Evolutionary conservation across 1,140 invertebrate genomes (phyloP), one percentile per base, ranked within the genome.

Genomic region (Conus betulinus): DNA sequence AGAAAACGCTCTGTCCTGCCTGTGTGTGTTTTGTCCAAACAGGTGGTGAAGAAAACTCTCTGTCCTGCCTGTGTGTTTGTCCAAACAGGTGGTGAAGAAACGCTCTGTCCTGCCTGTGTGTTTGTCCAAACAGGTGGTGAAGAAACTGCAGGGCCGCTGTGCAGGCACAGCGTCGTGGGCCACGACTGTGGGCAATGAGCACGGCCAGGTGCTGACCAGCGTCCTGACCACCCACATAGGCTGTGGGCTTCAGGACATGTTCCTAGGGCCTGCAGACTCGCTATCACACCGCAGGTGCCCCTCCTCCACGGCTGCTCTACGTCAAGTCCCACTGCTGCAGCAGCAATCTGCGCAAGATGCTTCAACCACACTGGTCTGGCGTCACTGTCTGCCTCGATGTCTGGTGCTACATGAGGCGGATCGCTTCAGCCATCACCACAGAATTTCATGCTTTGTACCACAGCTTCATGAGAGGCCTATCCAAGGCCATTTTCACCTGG

Each of bases 381-480:
- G 11, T 27, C 90, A 17, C 20, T 78, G 2, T 93, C 25, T 76
- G 91, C 17, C 89, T 93, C 4, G 92, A 93, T 78, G 84, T 93
- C 5, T 93, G 93, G 92, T 92, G 92, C 71, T 92, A 92, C 88
- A 93, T 92, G 91, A 78, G 92, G 5, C 71, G 90, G 6, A 57
- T 93, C 17, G 79, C 92, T 5, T 3, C n/a, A 20, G 89, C 88
- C 11, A 89, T 88, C 27, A 90, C 89, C 51, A 92, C 90, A 10
- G 90, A 93, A 20, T 79, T 88, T 10, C 92, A 93, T 60, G 87
- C 10, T 10, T 89, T 93, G 51, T 92, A 93, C 85, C 83, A 71
- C 3, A 17, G 71, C 5, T 93, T 93, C 82, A 91, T 93, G 91
- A 57, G 63, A n/a, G 57, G 86, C 0, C 87, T 93, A 15, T 90